These are phyloP conservation scores for Baccha elongata DNA, from an alignment of 2,888 invertebrate species.

Conservation along the genomic window DNA sequence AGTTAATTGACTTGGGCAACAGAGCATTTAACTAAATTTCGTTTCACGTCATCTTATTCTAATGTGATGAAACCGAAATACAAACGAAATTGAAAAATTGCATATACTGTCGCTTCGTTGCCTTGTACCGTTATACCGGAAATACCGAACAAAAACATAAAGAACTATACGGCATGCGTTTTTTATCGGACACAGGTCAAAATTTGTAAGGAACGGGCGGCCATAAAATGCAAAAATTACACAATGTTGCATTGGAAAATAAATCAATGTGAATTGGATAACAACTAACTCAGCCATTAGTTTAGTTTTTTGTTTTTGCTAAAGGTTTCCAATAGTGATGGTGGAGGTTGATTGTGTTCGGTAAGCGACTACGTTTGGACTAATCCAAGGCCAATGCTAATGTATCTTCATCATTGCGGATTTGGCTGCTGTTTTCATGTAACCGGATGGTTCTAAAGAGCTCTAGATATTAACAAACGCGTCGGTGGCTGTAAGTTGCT, in stretches of 20 bases:
- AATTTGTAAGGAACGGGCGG: slow-evolving; percentile 29
- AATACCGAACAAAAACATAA: too few relatives aligned
- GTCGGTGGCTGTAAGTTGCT: not conserved
- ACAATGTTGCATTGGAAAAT: slow-evolving; percentile 54
- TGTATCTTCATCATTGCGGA: slow-evolving; percentile 67
- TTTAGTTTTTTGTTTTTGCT: not conserved
- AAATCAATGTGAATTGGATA: slow-evolving; percentile 70
- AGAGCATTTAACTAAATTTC: too few relatives aligned
- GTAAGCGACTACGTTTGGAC: slow-evolving; percentile 23
- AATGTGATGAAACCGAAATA: too few relatives aligned
- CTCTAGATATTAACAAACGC: slow-evolving; percentile 40
- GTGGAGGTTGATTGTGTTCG: not conserved
- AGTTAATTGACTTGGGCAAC: too few relatives aligned
- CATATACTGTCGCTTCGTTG: too few relatives aligned
- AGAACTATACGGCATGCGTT: too few relatives aligned
- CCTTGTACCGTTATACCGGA: too few relatives aligned
- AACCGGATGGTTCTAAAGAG: slow-evolving; percentile 19
- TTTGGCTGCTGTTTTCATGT: slow-evolving; percentile 30
- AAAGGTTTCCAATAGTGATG: not conserved
- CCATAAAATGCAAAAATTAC: slow-evolving; percentile 40
- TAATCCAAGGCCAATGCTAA: slow-evolving; percentile 72
- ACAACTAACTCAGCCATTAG: slow-evolving; percentile 50
- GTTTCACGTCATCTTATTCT: too few relatives aligned
- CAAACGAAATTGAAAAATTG: too few relatives aligned
- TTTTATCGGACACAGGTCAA: not conserved